Percentiles rank a stretch among this genome's conserved stretches.
Conservation (phyloP, 2,888 invertebrate genomes). For the Theretra japonica region DNA sequence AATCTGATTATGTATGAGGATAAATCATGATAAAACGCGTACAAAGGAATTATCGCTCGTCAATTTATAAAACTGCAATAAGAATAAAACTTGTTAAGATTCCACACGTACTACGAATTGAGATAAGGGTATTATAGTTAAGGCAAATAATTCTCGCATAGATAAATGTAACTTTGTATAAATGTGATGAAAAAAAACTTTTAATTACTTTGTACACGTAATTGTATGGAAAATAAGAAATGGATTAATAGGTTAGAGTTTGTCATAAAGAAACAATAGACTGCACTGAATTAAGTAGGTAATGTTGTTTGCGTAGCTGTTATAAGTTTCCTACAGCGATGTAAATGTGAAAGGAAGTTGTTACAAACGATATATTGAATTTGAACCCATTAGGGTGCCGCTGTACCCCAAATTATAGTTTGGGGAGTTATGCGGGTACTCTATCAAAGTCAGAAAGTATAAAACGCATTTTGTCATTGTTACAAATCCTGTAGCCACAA, state of each 20-base stretch:
- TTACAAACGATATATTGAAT: not conserved
- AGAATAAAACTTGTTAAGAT: conserved; percentile 49
- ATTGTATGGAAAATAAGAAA: not conserved
- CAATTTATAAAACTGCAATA: conserved; percentile 60
- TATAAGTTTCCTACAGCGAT: not conserved
- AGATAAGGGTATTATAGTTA: conserved; percentile 1
- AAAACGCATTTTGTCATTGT: too few species aligned
- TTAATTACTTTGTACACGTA: not conserved
- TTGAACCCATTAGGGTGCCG: not conserved
- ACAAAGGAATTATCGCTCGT: conserved; percentile 63
- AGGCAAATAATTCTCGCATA: not conserved
- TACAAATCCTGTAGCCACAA: too few species aligned
- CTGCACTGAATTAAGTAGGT: not conserved
- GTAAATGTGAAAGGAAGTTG: not conserved
- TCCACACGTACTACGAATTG: conserved; percentile 54
- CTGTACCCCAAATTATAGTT: not conserved
- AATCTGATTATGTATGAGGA: conserved; percentile 42
- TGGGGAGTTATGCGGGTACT: conserved; percentile 7
- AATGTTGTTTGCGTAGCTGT: not conserved
- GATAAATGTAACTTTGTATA: conserved; percentile 5
- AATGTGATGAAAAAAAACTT: not conserved
- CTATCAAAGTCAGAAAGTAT: not conserved
- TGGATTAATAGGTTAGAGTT: not conserved
- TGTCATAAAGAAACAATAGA: not conserved
- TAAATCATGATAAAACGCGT: conserved; percentile 62